Base-by-base conservation (phyloP, 1,140 invertebrate genomes). In the Diabrotica undecimpunctata region DNA sequence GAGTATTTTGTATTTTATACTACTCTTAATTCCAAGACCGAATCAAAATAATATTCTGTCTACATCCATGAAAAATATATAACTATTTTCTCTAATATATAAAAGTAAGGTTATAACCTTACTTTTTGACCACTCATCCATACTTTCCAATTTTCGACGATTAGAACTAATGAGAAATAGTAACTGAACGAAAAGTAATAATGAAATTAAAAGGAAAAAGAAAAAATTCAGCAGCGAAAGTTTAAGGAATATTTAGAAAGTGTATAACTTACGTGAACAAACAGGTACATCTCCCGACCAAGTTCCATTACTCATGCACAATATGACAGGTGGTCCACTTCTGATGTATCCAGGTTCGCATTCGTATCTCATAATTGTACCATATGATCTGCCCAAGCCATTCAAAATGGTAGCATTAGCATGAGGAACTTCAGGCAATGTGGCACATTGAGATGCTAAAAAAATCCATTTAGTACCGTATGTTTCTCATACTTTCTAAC, bases 241-340 rank as follows among this genome's bases (percentile, higher is more conserved):
- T 8, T 8, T 7, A 50, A 50, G n/a, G 12, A 51, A 51, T 12
- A 51, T 51, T 51, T 25, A 51, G 50, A 38, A 53, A 66, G 35
- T 8, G n/a, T 13, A 12, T 13, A 7, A 54, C 85, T 84, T 83
- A 86, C 94, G 87, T 62, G 91, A 86, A 79, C 96, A 98, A 6
- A 85, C 87, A 11, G 96, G 96, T 11, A 96, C 92, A 65, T 90
- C 86, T 56, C 92, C 91, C 51, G 94, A 96, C 97, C 97, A 99
- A 7, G 94, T 95, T 35, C 96, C 96, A 77, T 97, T 95, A 72
- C 93, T 93, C 90, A 94, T 95, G 78, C 97, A 99, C 12, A 96
- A 84, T 50, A 98, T 87, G 5, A 95, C 93, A 37, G 94, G 93
- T 76, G 92, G 88, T 38, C 96, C 96, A 66, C 84, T 88, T 69